phyloP scores from a whole-genome alignment of 2,113 vertebrate species.

The Paraplagusia blochii region DNA sequence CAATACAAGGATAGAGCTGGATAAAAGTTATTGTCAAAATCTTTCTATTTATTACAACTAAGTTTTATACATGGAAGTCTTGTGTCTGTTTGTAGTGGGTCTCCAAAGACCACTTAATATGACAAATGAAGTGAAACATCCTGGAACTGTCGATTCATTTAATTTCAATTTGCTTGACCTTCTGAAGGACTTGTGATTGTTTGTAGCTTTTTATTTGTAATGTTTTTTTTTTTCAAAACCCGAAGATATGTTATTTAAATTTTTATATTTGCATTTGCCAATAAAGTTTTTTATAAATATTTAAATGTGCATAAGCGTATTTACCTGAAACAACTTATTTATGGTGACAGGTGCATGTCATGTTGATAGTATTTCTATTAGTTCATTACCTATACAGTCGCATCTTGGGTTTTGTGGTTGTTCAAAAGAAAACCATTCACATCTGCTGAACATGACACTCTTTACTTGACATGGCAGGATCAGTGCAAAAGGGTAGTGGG shows the following conservation, averaged over 20 bases:
- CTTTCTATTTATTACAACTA: slow-evolving; percentile 67
- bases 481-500: too few species aligned
- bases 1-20: too few species aligned
- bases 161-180: slow-evolving; percentile 52
- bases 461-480: too few species aligned
- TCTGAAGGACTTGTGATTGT: slow-evolving; percentile 52
- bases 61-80: slow-evolving; percentile 40
- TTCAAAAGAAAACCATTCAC: too few species aligned
- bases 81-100: slow-evolving; percentile 25
- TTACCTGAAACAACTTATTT: too few species aligned
- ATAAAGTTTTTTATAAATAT: slow-evolving; percentile 53
- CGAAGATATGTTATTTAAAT: slow-evolving; percentile 24
- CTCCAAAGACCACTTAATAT: slow-evolving; percentile 21
- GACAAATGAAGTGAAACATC: background rate
- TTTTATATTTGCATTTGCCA: slow-evolving; percentile 55
- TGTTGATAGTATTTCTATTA: too few species aligned
- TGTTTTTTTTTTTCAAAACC: slow-evolving; percentile 5
- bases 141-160: slow-evolving; percentile 20
- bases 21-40: slow-evolving; percentile 25
- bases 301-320: background rate
- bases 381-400: too few species aligned
- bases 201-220: slow-evolving; percentile 13
- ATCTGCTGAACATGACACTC: too few species aligned
- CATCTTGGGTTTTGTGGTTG: too few species aligned
- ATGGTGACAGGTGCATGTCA: too few species aligned